Evolutionary conservation across 2,888 invertebrate species (phyloP).

Genomic region (Meliscaeva auricollis): DNA sequence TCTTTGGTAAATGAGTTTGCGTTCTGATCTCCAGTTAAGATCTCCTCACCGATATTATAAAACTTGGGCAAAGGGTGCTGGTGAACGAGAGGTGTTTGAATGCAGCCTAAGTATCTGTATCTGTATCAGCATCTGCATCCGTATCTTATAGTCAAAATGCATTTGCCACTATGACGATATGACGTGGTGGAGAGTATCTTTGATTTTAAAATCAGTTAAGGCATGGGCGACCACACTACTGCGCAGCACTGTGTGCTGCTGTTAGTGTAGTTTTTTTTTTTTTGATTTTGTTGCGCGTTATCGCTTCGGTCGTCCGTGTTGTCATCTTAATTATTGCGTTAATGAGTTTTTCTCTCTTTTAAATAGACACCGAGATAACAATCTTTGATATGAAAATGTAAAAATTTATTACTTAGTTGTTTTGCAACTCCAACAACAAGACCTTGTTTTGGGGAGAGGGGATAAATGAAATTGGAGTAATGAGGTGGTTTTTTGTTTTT

Average conservation of each 20-base stretch:
- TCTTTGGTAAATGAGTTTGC: constrained; percentile 66
- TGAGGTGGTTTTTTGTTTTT: constrained; percentile 48
- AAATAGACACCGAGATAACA: constrained; percentile 69
- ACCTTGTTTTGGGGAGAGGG: neutral
- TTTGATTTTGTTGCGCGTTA: constrained; percentile 75
- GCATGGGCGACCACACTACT: constrained; percentile 34
- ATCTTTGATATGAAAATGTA: constrained; percentile 73
- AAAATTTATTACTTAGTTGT: constrained; percentile 70
- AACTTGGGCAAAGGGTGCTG: neutral
- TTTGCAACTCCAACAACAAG: constrained; percentile 33
- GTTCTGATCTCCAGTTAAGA: constrained; percentile 65
- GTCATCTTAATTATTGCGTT: constrained; percentile 83
- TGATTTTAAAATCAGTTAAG: constrained; percentile 71
- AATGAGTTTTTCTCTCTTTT: constrained; percentile 82
- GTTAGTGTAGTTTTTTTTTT: constrained; percentile 54
- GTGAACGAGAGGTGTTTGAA: constrained; percentile 23
- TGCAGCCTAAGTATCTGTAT: constrained; percentile 37
- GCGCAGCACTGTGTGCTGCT: constrained; percentile 23
- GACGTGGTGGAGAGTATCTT: constrained; percentile 66
- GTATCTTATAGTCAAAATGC: constrained; percentile 61
- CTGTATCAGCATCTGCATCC: constrained; percentile 63
- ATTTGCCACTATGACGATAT: constrained; percentile 57
- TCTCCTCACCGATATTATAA: constrained; percentile 43
- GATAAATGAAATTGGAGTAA: constrained; percentile 26
- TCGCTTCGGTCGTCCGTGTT: constrained; percentile 81